phyloP scores from a whole-genome alignment of 2,797 vertebrate species.

The Gymnothorax javanicus region DNA sequence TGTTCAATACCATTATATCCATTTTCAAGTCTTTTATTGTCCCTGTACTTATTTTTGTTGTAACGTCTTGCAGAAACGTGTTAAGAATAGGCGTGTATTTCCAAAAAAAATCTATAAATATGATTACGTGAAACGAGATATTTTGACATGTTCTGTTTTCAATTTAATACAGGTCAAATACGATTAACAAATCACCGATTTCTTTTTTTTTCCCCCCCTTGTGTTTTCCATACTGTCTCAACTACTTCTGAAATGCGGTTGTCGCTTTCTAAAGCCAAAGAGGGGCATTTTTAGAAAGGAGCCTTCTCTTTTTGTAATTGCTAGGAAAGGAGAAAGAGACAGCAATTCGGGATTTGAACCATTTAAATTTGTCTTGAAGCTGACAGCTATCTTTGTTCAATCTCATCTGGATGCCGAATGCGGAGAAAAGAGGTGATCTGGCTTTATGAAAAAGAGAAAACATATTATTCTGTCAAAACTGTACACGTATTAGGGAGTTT shows the following conservation, averaged over 20 bases:
- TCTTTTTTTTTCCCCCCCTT: too few relatives aligned
- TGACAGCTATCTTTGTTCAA: conserved; percentile 33
- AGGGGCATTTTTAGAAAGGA: not conserved
- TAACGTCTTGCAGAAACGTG: too few relatives aligned
- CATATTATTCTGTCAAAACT: conserved; percentile 18
- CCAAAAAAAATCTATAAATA: too few relatives aligned
- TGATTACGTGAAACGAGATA: too few relatives aligned
- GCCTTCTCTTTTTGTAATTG: conserved; percentile 18
- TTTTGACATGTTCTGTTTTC: too few relatives aligned
- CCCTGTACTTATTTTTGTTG: too few relatives aligned
- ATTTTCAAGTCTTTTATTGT: too few relatives aligned
- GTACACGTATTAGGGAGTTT: not conserved
- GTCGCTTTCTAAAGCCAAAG: not conserved
- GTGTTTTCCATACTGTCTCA: too few relatives aligned
- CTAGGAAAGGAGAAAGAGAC: not conserved
- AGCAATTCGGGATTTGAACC: conserved; percentile 18
- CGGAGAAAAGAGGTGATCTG: not conserved
- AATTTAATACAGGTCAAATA: too few relatives aligned
- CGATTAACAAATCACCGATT: too few relatives aligned
- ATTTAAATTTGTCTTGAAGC: not conserved
- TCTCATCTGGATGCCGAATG: conserved; percentile 4
- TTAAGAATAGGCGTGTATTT: too few relatives aligned
- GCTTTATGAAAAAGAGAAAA: conserved; percentile 23
- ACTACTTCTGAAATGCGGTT: not conserved
- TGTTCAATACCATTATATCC: too few relatives aligned